Evolutionary conservation across 2,797 vertebrate genomes (phyloP), one percentile per base, ranked within the genome.

Genomic region (Platalea minor): DNA sequence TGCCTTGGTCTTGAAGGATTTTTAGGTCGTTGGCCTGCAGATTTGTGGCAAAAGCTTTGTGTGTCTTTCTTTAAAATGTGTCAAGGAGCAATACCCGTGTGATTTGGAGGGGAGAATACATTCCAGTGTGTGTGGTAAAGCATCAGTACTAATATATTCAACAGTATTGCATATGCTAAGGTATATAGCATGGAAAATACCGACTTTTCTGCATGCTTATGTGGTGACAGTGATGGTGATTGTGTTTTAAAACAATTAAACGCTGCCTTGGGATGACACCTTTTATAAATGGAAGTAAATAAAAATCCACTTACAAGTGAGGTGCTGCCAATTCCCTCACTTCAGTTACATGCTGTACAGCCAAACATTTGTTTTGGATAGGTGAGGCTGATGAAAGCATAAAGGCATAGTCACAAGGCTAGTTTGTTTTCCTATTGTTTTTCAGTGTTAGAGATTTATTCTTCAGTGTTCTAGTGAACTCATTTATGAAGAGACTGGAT

Each of bases 391-490:
- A 73, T 81, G 48, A 63, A 94, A 75, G 59, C 41, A 77, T 85
- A 84, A 88, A 94, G 94, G 74, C 83, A 54, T 83, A 68, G 60
- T 86, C 90, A 88, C 74, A 70, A 95, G 85, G 91, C 67, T 89
- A 83, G 85, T 94, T 97, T 12, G 13, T 78, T 85, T 92, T 92
- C 72, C 61, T 94, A 20, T 59, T 89, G 92, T 92, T 94, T 97
- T 95, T 84, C 85, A 84, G 53, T 82, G 72, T 94, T 65, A 70
- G 89, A 64, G 70, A 86, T 92, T 88, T 95, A 92, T 95, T 94
- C 77, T 95, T 95, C 85, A 90, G 72, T 81, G 85, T 56, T 95
- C 41, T 90, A 84, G 90, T 90, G 81, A 94, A 28, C 59, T 73
- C 78, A 68, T 94, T 95, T 86, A 74, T 95, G 72, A 94, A 93